Conservation (phyloP, 1,140 invertebrate genomes). For the Globodera rostochiensis region DNA sequence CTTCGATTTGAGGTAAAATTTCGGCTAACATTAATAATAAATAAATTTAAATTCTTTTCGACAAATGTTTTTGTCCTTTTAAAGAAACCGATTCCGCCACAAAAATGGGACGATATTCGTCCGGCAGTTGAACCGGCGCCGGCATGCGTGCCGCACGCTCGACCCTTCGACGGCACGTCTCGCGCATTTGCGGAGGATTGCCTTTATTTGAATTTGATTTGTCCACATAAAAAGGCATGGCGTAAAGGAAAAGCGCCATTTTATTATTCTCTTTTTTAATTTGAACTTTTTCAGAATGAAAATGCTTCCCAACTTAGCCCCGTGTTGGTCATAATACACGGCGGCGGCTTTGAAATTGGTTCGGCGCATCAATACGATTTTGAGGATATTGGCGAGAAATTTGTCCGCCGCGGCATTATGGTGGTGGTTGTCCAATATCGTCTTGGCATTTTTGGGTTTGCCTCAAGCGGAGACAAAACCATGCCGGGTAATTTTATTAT, state of each 20-base stretch:
- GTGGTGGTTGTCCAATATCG: constrained; percentile 45
- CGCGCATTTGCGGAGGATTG: constrained; percentile 35
- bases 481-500: constrained; percentile 21
- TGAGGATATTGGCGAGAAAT: constrained; percentile 14
- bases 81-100: constrained; percentile 43
- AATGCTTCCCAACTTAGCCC: constrained; percentile 34
- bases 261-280: neutral
- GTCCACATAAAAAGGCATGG: constrained; percentile 20
- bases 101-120: constrained; percentile 39
- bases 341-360: constrained; percentile 42
- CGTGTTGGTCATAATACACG: constrained; percentile 60
- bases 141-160: constrained; percentile 40
- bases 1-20: constrained; percentile 30
- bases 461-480: constrained; percentile 60
- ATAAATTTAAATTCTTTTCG: no score
- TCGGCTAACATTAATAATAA: neutral
- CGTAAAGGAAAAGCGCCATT: neutral
- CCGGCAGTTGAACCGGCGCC: constrained; percentile 19
- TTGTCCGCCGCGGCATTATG: constrained; percentile 31
- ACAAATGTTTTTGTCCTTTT: neutral
- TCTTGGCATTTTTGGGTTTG: constrained; percentile 50
- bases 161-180: constrained; percentile 2
- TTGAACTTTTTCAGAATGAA: constrained; percentile 9
- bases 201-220: constrained; percentile 46
- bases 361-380: constrained; percentile 18